phyloP scores from a whole-genome alignment of 2,113 vertebrate genomes.

The Epinephelus moara region DNA sequence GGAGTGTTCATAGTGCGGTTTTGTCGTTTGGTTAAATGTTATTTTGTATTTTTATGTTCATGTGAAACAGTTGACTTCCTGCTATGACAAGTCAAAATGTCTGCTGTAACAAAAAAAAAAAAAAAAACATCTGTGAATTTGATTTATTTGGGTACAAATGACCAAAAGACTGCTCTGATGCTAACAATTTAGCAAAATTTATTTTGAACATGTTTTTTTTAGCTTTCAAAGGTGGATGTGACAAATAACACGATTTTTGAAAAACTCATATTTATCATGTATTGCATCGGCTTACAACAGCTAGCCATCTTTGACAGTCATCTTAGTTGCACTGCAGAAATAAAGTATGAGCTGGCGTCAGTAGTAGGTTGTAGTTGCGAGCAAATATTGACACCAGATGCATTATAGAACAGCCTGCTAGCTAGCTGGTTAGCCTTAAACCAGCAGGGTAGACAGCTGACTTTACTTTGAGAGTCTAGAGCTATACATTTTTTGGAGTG shows the following conservation, averaged over 20 bases:
- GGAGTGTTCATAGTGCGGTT: too few relatives aligned
- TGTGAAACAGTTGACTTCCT: background rate
- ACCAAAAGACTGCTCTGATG: background rate
- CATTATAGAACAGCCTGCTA: background rate
- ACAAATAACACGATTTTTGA: too few relatives aligned
- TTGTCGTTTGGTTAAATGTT: too few relatives aligned
- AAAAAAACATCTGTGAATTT: background rate
- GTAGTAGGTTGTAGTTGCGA: background rate
- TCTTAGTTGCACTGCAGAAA: background rate
- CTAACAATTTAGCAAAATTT: background rate
- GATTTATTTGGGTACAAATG: background rate
- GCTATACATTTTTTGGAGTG: background rate
- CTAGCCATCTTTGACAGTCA: background rate
- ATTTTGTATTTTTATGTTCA: too few relatives aligned
- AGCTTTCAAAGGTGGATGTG: background rate
- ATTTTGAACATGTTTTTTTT: background rate
- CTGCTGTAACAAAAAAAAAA: background rate
- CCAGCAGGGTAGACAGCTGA: background rate
- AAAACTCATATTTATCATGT: too few relatives aligned
- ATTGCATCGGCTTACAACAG: too few relatives aligned
- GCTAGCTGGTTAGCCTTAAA: background rate
- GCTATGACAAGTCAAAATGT: background rate
- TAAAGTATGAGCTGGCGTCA: background rate
- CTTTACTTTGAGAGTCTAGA: too few relatives aligned
- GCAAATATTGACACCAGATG: background rate